Percentiles rank a stretch among this genome's conserved stretches.
These are phyloP conservation scores for Pseudomyrmex concolor DNA, from an alignment of 1,140 invertebrate genomes.

Conservation along the genomic window DNA sequence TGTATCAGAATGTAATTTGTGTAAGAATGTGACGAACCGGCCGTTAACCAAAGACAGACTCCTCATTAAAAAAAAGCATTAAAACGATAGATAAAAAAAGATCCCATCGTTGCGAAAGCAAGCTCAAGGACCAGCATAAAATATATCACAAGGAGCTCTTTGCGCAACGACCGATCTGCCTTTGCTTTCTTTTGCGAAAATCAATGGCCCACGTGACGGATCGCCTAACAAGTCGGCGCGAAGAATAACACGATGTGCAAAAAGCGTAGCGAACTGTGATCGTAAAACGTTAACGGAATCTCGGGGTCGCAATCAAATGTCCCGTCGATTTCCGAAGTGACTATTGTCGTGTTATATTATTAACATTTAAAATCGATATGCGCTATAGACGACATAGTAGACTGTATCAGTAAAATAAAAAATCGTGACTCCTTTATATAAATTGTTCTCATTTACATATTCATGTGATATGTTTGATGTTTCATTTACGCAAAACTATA, in stretches of 20 bases:
- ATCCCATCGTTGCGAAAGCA: slow-evolving; percentile 59
- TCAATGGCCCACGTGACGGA: not conserved
- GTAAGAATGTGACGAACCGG: not conserved
- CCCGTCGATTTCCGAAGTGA: slow-evolving; percentile 53
- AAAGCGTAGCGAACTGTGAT: slow-evolving; percentile 25
- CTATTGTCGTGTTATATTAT: not conserved
- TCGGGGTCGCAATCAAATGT: slow-evolving; percentile 61
- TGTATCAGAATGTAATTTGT: not conserved
- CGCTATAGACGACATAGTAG: not conserved
- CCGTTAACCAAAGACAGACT: slow-evolving; percentile 8
- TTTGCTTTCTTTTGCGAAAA: slow-evolving; percentile 18
- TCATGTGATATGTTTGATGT: not conserved
- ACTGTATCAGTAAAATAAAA: not conserved
- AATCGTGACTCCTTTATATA: not conserved
- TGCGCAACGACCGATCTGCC: slow-evolving; percentile 49
- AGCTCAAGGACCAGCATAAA: slow-evolving; percentile 64
- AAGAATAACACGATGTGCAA: slow-evolving; percentile 1
- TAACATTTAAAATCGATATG: not conserved
- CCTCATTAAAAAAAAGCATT: slow-evolving; percentile 9
- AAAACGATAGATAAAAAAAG: slow-evolving; percentile 19
- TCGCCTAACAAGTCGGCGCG: slow-evolving; percentile 5
- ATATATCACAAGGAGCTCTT: slow-evolving; percentile 61
- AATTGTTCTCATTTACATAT: not conserved
- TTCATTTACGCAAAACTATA: not conserved
- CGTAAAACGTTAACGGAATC: slow-evolving; percentile 33